These are phyloP conservation scores for Magallana gigas DNA, from an alignment of 1,140 invertebrate genomes.

Conservation along the genomic window DNA sequence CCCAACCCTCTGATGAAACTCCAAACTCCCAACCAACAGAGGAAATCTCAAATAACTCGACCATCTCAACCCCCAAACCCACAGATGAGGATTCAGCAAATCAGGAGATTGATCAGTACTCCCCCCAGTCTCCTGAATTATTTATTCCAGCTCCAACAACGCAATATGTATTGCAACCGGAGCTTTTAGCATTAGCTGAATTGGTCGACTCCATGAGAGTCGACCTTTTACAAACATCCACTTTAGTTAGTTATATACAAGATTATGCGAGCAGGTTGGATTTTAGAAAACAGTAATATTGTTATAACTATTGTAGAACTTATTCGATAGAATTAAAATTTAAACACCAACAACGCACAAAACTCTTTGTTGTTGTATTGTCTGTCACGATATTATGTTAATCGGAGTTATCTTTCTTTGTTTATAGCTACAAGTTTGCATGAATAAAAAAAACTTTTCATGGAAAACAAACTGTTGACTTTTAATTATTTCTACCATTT, in stretches of 20 bases:
- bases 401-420: conserved; percentile 12
- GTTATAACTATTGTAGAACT: conserved; percentile 1
- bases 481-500: neutral
- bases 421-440: conserved; percentile 5
- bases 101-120: conserved; percentile 7
- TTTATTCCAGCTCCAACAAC: conserved; percentile 15
- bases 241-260: conserved; percentile 2
- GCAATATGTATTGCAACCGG: neutral
- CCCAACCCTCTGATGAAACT: conserved; percentile 1
- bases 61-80: neutral
- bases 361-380: conserved; percentile 10
- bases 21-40: neutral
- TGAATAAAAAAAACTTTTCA: conserved; percentile 19
- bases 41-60: conserved; percentile 21
- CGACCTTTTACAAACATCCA: conserved; percentile 20
- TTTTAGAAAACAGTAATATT: conserved; percentile 5
- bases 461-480: conserved; percentile 21
- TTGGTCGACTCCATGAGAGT: conserved; percentile 9
- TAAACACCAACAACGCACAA: conserved; percentile 1
- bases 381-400: conserved; percentile 19
- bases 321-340: neutral
- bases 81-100: conserved; percentile 15
- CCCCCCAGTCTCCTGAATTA: conserved; percentile 9
- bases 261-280: neutral
- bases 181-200: neutral